A percentile compares a stretch with the other conserved stretches of the same genome.
Conservation (phyloP, 2,888 invertebrate genomes). For the Cataglyphis altisquamis region DNA sequence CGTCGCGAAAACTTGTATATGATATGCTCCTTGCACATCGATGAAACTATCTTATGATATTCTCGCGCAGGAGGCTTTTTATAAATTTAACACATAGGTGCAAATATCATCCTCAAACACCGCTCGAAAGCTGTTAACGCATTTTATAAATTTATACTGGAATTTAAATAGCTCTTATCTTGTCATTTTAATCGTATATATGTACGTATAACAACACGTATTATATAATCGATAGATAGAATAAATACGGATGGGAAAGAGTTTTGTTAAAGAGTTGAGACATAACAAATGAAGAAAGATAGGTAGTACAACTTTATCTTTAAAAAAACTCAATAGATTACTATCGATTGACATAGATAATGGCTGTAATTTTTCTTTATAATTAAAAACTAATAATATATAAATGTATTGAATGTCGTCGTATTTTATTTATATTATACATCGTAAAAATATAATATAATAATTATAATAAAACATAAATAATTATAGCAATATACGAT, state of each 20-base stretch:
- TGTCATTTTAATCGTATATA: neutral
- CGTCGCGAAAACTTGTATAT: constrained; percentile 4
- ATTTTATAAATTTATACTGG: neutral
- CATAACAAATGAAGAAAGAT: neutral
- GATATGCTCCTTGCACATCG: constrained; percentile 26
- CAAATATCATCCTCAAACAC: constrained; percentile 10
- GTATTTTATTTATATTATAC: neutral
- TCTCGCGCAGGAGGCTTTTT: neutral
- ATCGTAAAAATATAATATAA: neutral
- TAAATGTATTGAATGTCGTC: too few species aligned
- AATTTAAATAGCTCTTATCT: neutral
- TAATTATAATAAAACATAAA: neutral
- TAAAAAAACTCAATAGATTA: neutral
- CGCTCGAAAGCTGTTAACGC: constrained; percentile 15
- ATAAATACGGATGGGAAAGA: neutral
- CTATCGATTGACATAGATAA: neutral
- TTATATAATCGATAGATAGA: neutral
- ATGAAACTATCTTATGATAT: neutral
- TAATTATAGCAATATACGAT: neutral
- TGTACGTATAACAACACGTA: neutral
- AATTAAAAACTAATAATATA: neutral
- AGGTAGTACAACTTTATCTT: neutral
- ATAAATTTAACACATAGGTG: constrained; percentile 17
- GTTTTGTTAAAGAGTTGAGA: neutral
- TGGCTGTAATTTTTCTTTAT: neutral